Evolutionary conservation across 2,888 invertebrate genomes (phyloP).

Genomic region (Mythimna ferrago): DNA sequence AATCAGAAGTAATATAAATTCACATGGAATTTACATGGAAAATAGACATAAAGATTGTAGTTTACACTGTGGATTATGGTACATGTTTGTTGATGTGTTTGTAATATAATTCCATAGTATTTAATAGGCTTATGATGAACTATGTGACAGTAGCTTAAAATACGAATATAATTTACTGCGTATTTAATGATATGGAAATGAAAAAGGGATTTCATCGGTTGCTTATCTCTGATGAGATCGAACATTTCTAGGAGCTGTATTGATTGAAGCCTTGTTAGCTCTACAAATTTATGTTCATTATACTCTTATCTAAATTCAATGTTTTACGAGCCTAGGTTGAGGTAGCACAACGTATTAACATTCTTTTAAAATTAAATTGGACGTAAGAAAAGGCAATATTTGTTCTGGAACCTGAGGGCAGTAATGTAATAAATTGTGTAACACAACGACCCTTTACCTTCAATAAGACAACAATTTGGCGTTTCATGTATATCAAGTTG

Average conservation of each 20-base stretch:
- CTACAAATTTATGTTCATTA: slow-evolving; percentile 30
- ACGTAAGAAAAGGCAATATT: not conserved
- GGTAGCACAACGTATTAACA: slow-evolving; percentile 1
- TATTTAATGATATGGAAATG: slow-evolving; percentile 40
- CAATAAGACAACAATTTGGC: not conserved
- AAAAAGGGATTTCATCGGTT: slow-evolving; percentile 22
- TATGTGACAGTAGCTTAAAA: slow-evolving; percentile 3
- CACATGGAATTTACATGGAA: slow-evolving; percentile 64
- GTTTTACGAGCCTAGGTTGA: slow-evolving; percentile 7
- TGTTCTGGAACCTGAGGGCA: not conserved
- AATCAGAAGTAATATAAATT: slow-evolving; percentile 64
- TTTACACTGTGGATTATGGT: slow-evolving; percentile 62
- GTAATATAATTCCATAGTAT: slow-evolving; percentile 31
- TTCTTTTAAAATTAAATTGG: slow-evolving; percentile 1
- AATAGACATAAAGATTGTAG: slow-evolving; percentile 63
- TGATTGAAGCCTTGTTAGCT: slow-evolving; percentile 18
- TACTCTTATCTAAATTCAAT: slow-evolving; percentile 21
- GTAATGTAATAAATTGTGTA: slow-evolving; percentile 7
- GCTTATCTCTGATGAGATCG: slow-evolving; percentile 27
- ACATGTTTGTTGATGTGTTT: slow-evolving; percentile 21
- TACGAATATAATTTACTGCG: slow-evolving; percentile 4
- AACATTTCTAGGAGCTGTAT: not conserved
- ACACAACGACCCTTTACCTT: slow-evolving; percentile 3
- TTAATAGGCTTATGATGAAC: slow-evolving; percentile 37
- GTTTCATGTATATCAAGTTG: slow-evolving; percentile 17